phyloP scores from a whole-genome alignment of 2,888 invertebrate genomes.

The Tineola bisselliella region DNA sequence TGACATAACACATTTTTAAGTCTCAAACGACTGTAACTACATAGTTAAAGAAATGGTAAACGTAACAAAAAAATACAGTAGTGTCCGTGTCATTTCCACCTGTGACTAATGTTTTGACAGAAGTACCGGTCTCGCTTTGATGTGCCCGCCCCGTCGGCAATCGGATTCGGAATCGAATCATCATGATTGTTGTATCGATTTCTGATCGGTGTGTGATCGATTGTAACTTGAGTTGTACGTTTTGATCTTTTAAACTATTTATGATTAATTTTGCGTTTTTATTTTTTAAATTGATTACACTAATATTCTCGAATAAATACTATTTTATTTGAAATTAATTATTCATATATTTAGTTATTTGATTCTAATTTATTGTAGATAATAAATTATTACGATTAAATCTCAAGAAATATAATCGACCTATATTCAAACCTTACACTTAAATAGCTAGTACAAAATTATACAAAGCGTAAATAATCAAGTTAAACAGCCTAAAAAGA shows the following conservation, averaged over 20 bases:
- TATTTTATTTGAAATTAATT: no score
- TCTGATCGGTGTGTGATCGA: constrained; percentile 37
- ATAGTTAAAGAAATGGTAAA: constrained; percentile 3
- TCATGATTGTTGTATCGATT: constrained; percentile 45
- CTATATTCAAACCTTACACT: background rate
- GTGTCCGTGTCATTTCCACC: constrained; percentile 11
- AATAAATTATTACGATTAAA: background rate
- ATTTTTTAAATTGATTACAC: no score
- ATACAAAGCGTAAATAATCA: constrained; percentile 36
- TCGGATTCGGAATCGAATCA: constrained; percentile 8
- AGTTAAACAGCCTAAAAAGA: constrained; percentile 33
- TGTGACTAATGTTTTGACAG: constrained; percentile 12
- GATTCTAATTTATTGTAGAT: no score
- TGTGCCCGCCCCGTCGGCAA: constrained; percentile 6
- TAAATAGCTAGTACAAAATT: constrained; percentile 3
- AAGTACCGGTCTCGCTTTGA: constrained; percentile 7
- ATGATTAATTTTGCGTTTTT: no score
- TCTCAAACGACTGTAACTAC: background rate
- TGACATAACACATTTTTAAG: no score
- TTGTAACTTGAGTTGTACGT: constrained; percentile 18
- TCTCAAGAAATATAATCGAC: constrained; percentile 1
- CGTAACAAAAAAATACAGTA: background rate
- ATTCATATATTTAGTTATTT: no score
- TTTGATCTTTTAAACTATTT: constrained; percentile 19
- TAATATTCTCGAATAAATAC: no score